Evolutionary conservation across 2,888 invertebrate species (phyloP).

Genomic region (Baronia brevicornis): DNA sequence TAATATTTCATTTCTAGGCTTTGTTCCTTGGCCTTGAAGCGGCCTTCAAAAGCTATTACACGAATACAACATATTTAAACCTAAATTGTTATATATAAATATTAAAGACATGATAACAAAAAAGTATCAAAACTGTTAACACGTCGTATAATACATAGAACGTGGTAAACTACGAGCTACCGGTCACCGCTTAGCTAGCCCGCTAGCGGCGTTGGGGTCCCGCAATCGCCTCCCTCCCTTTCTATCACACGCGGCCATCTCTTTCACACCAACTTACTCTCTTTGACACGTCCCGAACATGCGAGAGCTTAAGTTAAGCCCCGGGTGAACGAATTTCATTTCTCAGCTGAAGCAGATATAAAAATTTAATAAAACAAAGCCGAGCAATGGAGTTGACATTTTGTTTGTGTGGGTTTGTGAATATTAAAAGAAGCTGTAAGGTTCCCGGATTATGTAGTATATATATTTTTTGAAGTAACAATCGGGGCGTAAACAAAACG

Average conservation of each 20-base stretch:
- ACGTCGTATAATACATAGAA: slow-evolving; percentile 34
- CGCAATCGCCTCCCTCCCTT: slow-evolving; percentile 24
- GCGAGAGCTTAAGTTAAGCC: slow-evolving; percentile 29
- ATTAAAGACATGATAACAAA: slow-evolving; percentile 6
- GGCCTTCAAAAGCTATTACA: too few species aligned
- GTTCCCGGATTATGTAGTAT: too few species aligned
- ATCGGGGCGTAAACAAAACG: slow-evolving; percentile 29
- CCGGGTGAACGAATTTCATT: slow-evolving; percentile 31
- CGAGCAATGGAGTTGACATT: too few species aligned
- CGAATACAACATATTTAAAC: too few species aligned
- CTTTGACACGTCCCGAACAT: slow-evolving; percentile 32
- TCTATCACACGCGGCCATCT: slow-evolving; percentile 22
- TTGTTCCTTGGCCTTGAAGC: too few species aligned
- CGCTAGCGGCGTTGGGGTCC: slow-evolving; percentile 28
- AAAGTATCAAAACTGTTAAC: slow-evolving; percentile 42
- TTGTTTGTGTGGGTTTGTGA: too few species aligned
- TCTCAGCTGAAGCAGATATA: slow-evolving; percentile 25
- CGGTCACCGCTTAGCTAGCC: slow-evolving; percentile 36
- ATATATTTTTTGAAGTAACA: too few species aligned
- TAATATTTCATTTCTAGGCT: too few species aligned
- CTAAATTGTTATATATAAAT: slow-evolving; percentile 1
- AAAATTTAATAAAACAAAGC: slow-evolving; percentile 40
- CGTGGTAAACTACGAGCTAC: slow-evolving; percentile 38
- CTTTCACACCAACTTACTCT: slow-evolving; percentile 25
- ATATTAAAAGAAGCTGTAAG: too few species aligned